Evolutionary conservation across 35 echinoderm and acorn worm genomes (phyloP), one percentile per base, ranked within the genome.

Genomic region (Ophioderma brevispina): DNA sequence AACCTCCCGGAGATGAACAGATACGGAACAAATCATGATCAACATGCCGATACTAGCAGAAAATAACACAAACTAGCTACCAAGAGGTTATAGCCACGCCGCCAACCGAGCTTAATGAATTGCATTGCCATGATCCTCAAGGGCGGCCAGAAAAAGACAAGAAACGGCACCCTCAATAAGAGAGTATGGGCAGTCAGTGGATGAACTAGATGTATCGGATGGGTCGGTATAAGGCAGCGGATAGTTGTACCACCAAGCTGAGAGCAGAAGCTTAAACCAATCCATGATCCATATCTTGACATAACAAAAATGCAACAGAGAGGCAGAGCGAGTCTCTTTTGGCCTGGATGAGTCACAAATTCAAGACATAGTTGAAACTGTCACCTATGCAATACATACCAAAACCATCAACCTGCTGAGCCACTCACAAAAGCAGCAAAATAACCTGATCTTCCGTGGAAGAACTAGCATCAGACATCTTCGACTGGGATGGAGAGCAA

Each of bases 141-240:
- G 21, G 92, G 96, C 37, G 92, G 96, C 96, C 89, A 79, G 85
- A 91, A 91, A 40, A 17, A 94, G 49, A 42, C n/a, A 85, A 46
- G 87, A 98, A 76, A 70, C 64, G 11, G 80, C 88, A 33, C 85
- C 80, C 38, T 33, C 80, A 2, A 94, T 94, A 33, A 13, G 96
- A 81, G 35, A 85, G 76, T 94, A 91, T 94, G 96, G 96, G 81
- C 23, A 31, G 23, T 76, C 3, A 35, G 92, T 33, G n/a, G 91
- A 96, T 52, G 87, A 93, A 38, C 56, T 97, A 11, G 2, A 87
- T 41, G 78, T 94, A 1, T n/a, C 40, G 0, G 83, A 96, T 63
- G 95, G 91, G 33, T 97, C 1, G 30, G n/a, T 93, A 91, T 30
- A 97, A 49, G 95, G 88, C 13, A 89, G 76, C 59, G 86, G n/a